Conservation (phyloP, 2,797 vertebrate species). For the Danio kyathit region DNA sequence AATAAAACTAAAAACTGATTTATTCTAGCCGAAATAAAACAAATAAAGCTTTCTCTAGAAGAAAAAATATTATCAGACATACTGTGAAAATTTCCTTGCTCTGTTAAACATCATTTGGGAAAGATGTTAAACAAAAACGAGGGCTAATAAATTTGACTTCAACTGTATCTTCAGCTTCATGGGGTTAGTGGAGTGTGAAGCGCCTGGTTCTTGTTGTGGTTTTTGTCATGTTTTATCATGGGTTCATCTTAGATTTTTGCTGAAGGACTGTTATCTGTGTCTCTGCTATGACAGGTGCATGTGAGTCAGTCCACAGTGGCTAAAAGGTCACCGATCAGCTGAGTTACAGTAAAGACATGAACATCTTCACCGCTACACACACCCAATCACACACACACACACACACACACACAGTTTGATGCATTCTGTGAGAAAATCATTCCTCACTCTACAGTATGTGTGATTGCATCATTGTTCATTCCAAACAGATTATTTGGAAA, state of each 20-base stretch:
- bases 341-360: constrained; percentile 45
- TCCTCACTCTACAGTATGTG: neutral
- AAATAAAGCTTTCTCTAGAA: too few species aligned
- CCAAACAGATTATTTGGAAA: neutral
- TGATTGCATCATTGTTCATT: constrained; percentile 11
- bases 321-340: constrained; percentile 24
- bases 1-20: too few species aligned
- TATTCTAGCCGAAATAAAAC: too few species aligned
- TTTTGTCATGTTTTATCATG: constrained; percentile 16
- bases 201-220: constrained; percentile 9
- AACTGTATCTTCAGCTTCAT: neutral
- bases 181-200: neutral
- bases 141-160: neutral
- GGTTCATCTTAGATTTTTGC: neutral
- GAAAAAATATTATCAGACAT: too few species aligned
- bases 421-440: neutral
- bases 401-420: neutral
- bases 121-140: too few species aligned
- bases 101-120: too few species aligned
- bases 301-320: constrained; percentile 39
- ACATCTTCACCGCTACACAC: constrained; percentile 35
- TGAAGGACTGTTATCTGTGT: neutral
- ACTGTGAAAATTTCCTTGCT: too few species aligned
- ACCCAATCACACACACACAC: constrained; percentile 36
- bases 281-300: constrained; percentile 46